These are phyloP conservation scores for Phocides pigmalion DNA, from an alignment of 1,140 invertebrate species.

Conservation along the genomic window DNA sequence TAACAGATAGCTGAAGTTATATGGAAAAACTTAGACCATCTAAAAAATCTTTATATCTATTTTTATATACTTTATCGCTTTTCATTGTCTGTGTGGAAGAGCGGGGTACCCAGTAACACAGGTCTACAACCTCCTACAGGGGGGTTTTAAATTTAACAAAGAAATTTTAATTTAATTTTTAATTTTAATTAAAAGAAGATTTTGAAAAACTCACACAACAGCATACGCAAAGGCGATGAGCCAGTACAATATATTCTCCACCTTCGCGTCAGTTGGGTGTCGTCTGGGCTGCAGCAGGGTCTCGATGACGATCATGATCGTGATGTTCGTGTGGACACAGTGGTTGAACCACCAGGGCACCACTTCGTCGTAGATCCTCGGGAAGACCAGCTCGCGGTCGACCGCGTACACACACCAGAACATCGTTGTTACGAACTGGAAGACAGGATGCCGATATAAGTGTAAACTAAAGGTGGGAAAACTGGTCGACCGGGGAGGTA, in stretches of 20 bases:
- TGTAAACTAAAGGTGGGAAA: too few relatives aligned
- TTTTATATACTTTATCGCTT: too few relatives aligned
- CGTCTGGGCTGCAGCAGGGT: conserved; percentile 64
- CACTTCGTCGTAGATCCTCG: conserved; percentile 84
- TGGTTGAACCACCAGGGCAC: conserved; percentile 89
- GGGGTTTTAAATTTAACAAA: too few relatives aligned
- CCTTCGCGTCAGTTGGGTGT: conserved; percentile 47
- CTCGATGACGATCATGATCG: conserved; percentile 76
- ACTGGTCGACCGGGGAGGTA: too few relatives aligned
- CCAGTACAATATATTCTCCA: conserved; percentile 52
- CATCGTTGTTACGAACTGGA: conserved; percentile 86
- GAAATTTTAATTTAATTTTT: too few relatives aligned
- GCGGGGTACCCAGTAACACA: too few relatives aligned
- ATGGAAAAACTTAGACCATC: too few relatives aligned
- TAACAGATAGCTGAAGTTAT: too few relatives aligned
- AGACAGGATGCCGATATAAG: conserved; percentile 21
- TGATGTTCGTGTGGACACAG: conserved; percentile 85
- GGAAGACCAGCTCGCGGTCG: conserved; percentile 88
- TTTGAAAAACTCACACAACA: conserved; percentile 65
- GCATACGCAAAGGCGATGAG: conserved; percentile 54
- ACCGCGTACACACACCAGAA: conserved; percentile 88
- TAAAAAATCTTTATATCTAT: too few relatives aligned
- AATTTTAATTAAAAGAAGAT: too few relatives aligned
- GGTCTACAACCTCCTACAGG: too few relatives aligned
- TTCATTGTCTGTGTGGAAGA: too few relatives aligned